Evolutionary conservation across 2,888 invertebrate genomes (phyloP).

Genomic region (Catocala fraxini): DNA sequence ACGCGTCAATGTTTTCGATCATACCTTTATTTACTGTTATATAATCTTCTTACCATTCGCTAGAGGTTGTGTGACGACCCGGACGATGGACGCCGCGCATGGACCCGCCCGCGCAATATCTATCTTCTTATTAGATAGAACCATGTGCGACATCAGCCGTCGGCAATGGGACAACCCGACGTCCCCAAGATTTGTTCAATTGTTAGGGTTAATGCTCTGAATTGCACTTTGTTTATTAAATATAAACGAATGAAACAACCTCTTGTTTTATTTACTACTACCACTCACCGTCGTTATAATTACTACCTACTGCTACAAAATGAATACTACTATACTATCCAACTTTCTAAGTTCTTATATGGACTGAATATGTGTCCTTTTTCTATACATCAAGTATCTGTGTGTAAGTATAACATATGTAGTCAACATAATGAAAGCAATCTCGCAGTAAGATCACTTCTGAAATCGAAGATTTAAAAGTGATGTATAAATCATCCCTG

Average conservation of each 20-base stretch:
- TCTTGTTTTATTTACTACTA: conserved; percentile 59
- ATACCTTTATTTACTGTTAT: conserved; percentile 73
- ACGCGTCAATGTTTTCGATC: conserved; percentile 69
- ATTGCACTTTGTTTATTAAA: conserved; percentile 88
- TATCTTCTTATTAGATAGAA: conserved; percentile 55
- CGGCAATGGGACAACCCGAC: conserved; percentile 71
- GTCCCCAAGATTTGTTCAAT: conserved; percentile 85
- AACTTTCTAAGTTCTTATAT: too few relatives aligned
- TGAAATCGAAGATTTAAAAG: conserved; percentile 13
- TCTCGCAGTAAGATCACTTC: conserved; percentile 2
- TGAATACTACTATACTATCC: too few relatives aligned
- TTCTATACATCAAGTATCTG: not conserved
- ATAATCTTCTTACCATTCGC: conserved; percentile 70
- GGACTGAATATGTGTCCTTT: not conserved
- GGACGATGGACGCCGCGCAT: conserved; percentile 68
- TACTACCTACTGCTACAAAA: not conserved
- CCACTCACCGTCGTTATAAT: not conserved
- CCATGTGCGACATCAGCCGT: conserved; percentile 68
- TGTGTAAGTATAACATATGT: conserved; percentile 1
- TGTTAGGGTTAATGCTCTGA: conserved; percentile 87
- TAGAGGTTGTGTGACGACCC: conserved; percentile 74
- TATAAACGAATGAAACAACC: conserved; percentile 85
- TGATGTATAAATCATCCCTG: conserved; percentile 65
- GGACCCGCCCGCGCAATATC: conserved; percentile 38
- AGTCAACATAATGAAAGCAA: conserved; percentile 5